phyloP scores from a whole-genome alignment of 2,113 vertebrate species.

The Rana temporaria region DNA sequence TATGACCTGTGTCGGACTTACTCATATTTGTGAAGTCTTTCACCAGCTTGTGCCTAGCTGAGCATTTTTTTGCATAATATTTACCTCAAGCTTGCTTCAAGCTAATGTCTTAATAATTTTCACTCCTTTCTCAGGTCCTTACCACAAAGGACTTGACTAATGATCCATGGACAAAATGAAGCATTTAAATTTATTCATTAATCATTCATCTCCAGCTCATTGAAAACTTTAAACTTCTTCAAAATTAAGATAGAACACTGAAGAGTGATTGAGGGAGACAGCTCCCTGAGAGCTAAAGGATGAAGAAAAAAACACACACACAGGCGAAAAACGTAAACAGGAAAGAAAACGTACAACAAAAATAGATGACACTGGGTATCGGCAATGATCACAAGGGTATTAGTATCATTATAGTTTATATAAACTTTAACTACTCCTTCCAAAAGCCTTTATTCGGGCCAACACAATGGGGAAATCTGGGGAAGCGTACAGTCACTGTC shows the following conservation, averaged over 20 bases:
- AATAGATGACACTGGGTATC: slow-evolving; percentile 72
- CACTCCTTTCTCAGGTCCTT: slow-evolving; percentile 99
- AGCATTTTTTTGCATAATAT: slow-evolving; percentile 92
- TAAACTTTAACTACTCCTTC: slow-evolving; percentile 81
- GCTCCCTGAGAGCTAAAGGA: slow-evolving; percentile 80
- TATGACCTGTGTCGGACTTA: not conserved
- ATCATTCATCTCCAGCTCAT: slow-evolving; percentile 99
- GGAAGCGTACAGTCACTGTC: slow-evolving; percentile 99
- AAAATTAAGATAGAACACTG: slow-evolving; percentile 99
- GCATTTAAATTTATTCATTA: slow-evolving; percentile 99
- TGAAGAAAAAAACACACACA: slow-evolving; percentile 57
- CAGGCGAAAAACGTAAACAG: slow-evolving; percentile 69
- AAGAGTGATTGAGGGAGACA: slow-evolving; percentile 99
- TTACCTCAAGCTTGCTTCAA: slow-evolving; percentile 99
- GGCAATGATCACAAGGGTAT: slow-evolving; percentile 77
- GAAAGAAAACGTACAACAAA: slow-evolving; percentile 85
- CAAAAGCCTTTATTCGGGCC: slow-evolving; percentile 91
- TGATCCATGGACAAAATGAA: slow-evolving; percentile 99
- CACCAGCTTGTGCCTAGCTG: slow-evolving; percentile 71
- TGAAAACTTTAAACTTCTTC: slow-evolving; percentile 99
- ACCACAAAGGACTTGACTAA: slow-evolving; percentile 99
- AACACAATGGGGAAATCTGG: slow-evolving; percentile 95
- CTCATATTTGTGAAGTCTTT: slow-evolving; percentile 64
- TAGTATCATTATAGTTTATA: slow-evolving; percentile 83
- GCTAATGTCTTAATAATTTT: slow-evolving; percentile 99